These are phyloP conservation scores for Odocoileus hemionus DNA, from an alignment of 2,113 vertebrate species.

Conservation along the genomic window DNA sequence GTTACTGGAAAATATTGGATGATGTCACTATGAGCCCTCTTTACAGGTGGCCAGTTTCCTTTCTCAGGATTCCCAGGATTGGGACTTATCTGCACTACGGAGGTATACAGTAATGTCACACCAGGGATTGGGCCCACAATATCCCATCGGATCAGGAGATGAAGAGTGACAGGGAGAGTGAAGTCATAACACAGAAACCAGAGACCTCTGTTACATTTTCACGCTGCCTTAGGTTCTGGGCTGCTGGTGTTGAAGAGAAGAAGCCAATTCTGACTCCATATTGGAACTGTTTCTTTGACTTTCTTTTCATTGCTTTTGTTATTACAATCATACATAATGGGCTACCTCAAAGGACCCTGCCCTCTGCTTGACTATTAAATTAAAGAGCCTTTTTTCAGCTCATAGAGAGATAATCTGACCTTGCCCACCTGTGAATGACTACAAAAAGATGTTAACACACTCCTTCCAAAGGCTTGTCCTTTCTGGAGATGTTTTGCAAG, in stretches of 20 bases:
- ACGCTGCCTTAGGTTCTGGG: not conserved
- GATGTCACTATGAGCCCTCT: not conserved
- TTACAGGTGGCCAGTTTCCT: not conserved
- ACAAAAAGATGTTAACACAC: not conserved
- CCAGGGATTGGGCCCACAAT: not conserved
- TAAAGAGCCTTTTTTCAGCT: not conserved
- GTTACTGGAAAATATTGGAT: not conserved
- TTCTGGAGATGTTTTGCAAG: not conserved
- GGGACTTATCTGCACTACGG: not conserved
- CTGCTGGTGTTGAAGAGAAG: rapidly evolving
- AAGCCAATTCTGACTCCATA: not conserved
- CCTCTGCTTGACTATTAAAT: not conserved
- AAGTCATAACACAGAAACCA: not conserved
- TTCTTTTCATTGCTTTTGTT: not conserved
- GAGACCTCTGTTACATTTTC: not conserved
- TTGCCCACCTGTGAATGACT: not conserved
- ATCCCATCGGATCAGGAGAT: not conserved
- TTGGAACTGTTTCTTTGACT: not conserved
- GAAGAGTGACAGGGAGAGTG: not conserved
- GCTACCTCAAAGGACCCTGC: not conserved
- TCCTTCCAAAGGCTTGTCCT: not conserved
- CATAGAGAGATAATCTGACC: not conserved
- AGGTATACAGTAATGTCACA: not conserved
- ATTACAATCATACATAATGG: not conserved
- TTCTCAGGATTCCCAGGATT: not conserved